Evolutionary conservation across 2,797 vertebrate species (phyloP), one percentile per base, ranked within the genome.

Genomic region (Cottoperca gobio): DNA sequence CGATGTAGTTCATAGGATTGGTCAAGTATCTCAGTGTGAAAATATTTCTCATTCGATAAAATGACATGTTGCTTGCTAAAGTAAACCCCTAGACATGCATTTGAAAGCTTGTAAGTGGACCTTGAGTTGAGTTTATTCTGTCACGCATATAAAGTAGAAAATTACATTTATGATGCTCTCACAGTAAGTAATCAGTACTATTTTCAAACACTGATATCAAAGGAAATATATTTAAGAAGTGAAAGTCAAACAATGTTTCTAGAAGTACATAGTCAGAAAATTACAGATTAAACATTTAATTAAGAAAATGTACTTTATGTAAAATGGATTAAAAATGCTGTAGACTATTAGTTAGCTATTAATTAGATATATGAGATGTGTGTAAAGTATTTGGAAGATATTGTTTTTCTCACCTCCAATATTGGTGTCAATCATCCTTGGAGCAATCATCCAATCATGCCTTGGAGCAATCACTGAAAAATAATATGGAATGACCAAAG

Each of bases 401-500:
- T 2, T 24, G 50, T 40, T 45, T 58, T 79, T 49, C 26, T 48
- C 17, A 66, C 12, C 46, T 65, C 4, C 13, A 14, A 40, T 48
- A 66, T 42, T 17, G 26, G 24, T 37, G 12, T 45, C 40, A 63
- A 19, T 78, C 46, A 42, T 31, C 54, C 66, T 49, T 64, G n/a
- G n/a, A n/a, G n/a, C n/a, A n/a, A n/a, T n/a, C n/a, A n/a, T n/a
- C n/a, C n/a, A n/a, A n/a, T n/a, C n/a, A n/a, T 9, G 39, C 17
- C 35, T 63, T 5, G 14, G 12, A 68, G 50, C 50, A 68, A 43
- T 67, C 16, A 6, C 26, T 6, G 24, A 43, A 52, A 61, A 78
- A 60, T 43, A 52, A 73, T 17, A 46, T 21, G 10, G 50, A 64
- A 76, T 21, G 14, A 55, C 59, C 61, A 67, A 72, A 77, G 49